phyloP scores from a whole-genome alignment of 2,888 invertebrate species.

The Esperia sulphurella region DNA sequence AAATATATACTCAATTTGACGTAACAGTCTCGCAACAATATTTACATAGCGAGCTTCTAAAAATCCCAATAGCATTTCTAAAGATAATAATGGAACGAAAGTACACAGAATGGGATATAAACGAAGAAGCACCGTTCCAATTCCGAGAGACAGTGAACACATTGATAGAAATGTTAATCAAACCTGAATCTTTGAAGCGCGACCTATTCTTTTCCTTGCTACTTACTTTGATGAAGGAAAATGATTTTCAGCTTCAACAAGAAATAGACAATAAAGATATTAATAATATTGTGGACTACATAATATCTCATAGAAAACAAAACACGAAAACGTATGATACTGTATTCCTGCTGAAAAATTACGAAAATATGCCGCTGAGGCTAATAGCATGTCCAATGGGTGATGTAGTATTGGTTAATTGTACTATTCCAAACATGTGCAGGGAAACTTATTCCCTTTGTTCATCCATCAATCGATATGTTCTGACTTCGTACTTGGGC shows the following conservation, averaged over 20 bases:
- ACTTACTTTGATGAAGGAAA: slow-evolving; percentile 42
- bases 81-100: slow-evolving; percentile 27
- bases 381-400: slow-evolving; percentile 26
- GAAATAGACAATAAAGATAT: slow-evolving; percentile 17
- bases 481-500: slow-evolving; percentile 23
- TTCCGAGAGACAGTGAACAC: slow-evolving; percentile 32
- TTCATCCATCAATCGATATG: slow-evolving; percentile 22
- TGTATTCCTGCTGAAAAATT: slow-evolving; percentile 25
- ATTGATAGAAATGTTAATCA: slow-evolving; percentile 43
- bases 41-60: background rate
- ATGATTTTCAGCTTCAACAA: slow-evolving; percentile 33
- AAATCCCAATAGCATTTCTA: background rate
- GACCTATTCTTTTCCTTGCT: slow-evolving; percentile 42
- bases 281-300: slow-evolving; percentile 27
- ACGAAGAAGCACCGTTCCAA: slow-evolving; percentile 29
- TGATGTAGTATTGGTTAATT: slow-evolving; percentile 33
- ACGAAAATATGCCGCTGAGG: slow-evolving; percentile 26
- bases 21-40: background rate
- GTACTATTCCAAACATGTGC: slow-evolving; percentile 23
- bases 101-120: slow-evolving; percentile 22
- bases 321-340: slow-evolving; percentile 22
- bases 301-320: slow-evolving; percentile 21
- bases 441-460: slow-evolving; percentile 32
- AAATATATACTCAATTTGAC: background rate
- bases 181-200: slow-evolving; percentile 39